These are phyloP conservation scores for Pelmatolapia mariae DNA, from an alignment of 2,113 vertebrate species.

Conservation along the genomic window DNA sequence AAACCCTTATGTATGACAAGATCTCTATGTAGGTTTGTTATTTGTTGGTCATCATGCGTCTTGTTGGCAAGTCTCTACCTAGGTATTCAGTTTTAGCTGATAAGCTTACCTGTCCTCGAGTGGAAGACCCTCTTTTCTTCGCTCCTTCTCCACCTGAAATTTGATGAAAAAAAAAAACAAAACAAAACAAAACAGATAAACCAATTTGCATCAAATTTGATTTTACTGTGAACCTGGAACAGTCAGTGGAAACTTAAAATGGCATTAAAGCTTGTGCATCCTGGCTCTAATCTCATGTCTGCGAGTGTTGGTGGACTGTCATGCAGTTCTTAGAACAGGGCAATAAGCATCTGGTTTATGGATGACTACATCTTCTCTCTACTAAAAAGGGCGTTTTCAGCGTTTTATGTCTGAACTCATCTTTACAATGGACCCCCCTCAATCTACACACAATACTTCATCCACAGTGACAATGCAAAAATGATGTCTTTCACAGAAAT, in stretches of 20 bases:
- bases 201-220: not conserved
- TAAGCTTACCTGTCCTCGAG: conserved; percentile 83
- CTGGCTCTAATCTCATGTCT: not conserved
- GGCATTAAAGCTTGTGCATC: not conserved
- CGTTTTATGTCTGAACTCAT: not conserved
- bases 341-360: not conserved
- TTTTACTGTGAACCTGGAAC: not conserved
- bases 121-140: conserved; percentile 78
- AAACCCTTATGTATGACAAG: not conserved
- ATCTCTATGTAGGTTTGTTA: not conserved
- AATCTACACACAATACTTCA: not conserved
- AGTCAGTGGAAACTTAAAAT: not conserved
- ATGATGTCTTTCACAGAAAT: not conserved
- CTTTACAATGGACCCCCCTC: not conserved
- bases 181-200: not conserved
- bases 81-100: not conserved
- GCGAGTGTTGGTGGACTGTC: not conserved
- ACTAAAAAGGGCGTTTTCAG: not conserved
- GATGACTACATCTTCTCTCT: not conserved
- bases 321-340: not conserved
- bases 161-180: not conserved
- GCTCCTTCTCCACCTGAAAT: conserved; percentile 84
- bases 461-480: not conserved
- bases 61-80: not conserved
- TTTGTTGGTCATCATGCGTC: not conserved